These are phyloP conservation scores for Cygnus atratus DNA, from an alignment of 2,113 vertebrate species.

Conservation along the genomic window DNA sequence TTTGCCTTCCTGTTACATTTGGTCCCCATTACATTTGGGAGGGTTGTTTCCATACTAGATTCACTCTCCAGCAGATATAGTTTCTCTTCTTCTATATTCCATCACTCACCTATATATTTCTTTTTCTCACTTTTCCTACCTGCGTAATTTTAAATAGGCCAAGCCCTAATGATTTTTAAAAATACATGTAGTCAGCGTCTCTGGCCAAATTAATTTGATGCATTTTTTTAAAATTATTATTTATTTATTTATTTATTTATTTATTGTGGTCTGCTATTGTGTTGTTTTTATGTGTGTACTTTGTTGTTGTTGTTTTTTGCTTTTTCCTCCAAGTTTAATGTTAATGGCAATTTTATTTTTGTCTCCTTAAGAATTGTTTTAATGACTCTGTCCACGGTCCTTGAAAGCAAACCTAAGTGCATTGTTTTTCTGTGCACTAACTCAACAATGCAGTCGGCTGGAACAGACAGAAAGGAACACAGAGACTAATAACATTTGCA, in stretches of 20 bases:
- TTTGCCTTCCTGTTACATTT: not conserved
- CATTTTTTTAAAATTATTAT: no score
- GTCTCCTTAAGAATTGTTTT: slow-evolving; percentile 53
- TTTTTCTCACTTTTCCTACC: not conserved
- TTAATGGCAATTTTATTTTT: slow-evolving; percentile 27
- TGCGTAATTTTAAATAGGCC: slow-evolving; percentile 28
- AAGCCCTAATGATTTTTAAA: slow-evolving; percentile 39
- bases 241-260: no score
- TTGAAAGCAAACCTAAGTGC: slow-evolving; percentile 41
- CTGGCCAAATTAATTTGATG: slow-evolving; percentile 9
- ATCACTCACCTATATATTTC: not conserved
- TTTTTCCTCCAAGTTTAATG: slow-evolving; percentile 6
- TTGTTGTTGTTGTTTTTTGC: not conserved
- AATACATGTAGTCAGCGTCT: slow-evolving; percentile 8
- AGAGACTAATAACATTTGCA: not conserved
- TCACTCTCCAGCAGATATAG: not conserved
- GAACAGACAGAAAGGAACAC: slow-evolving; percentile 4
- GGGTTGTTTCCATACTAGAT: not conserved
- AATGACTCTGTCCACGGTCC: slow-evolving; percentile 34
- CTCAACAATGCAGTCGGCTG: slow-evolving; percentile 21
- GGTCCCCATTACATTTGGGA: accelerated
- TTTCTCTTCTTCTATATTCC: not conserved
- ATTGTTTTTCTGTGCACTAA: not conserved
- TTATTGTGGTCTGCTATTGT: not conserved
- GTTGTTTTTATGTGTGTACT: not conserved